phyloP scores from a whole-genome alignment of 2,888 invertebrate genomes.

The Phrixothrix hirtus region DNA sequence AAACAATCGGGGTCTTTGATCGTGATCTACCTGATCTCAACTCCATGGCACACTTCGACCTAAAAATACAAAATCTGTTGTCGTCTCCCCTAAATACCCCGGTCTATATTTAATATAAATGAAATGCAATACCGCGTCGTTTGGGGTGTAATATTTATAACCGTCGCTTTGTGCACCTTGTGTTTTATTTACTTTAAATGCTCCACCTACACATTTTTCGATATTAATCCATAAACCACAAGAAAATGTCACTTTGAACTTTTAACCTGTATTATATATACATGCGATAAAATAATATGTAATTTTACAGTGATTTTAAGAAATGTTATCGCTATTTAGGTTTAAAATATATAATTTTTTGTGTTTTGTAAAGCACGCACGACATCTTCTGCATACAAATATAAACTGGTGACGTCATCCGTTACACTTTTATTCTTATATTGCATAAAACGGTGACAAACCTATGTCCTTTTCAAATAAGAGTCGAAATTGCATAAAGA shows the following conservation, averaged over 20 bases:
- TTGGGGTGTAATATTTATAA: constrained; percentile 1
- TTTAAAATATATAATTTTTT: constrained; percentile 1
- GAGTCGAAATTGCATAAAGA: neutral
- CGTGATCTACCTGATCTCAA: constrained; percentile 69
- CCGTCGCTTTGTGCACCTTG: constrained; percentile 3
- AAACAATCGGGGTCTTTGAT: constrained; percentile 69
- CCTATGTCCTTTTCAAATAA: neutral
- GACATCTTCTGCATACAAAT: constrained; percentile 10
- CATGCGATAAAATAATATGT: neutral
- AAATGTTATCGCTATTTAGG: neutral
- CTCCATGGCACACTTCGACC: constrained; percentile 48
- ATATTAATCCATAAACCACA: no score
- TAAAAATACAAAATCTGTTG: constrained; percentile 21
- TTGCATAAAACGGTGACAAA: neutral
- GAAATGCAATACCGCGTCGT: neutral
- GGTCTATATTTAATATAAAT: constrained; percentile 12
- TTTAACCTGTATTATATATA: neutral
- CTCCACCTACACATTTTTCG: constrained; percentile 8
- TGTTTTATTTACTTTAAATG: constrained; percentile 12
- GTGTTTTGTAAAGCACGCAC: constrained; percentile 2
- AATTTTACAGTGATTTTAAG: neutral
- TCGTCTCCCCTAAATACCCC: constrained; percentile 12
- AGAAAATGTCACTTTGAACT: neutral
- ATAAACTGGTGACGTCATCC: constrained; percentile 23
- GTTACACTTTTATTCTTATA: constrained; percentile 8